Percentiles rank a stretch among this genome's conserved stretches.
These are phyloP conservation scores for Luehdorfia chinensis DNA, from an alignment of 1,140 invertebrate species.

Conservation along the genomic window DNA sequence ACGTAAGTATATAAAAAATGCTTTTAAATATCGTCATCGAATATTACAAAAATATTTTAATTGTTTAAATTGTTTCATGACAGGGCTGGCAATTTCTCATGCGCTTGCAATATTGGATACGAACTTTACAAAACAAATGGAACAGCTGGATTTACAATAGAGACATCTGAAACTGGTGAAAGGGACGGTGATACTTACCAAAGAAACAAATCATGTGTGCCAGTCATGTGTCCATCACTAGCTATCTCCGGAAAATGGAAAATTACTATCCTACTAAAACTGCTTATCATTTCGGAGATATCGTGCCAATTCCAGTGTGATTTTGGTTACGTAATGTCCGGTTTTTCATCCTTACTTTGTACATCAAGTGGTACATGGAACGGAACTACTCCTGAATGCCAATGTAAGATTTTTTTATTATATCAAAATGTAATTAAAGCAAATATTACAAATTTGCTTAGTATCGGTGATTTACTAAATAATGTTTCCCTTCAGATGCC, in stretches of 20 bases:
- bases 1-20: slow-evolving; percentile 64
- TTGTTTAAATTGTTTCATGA: slow-evolving; percentile 33
- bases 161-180: slow-evolving; percentile 89
- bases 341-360: slow-evolving; percentile 90
- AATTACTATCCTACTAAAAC: slow-evolving; percentile 90
- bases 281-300: slow-evolving; percentile 90
- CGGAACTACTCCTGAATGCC: slow-evolving; percentile 93
- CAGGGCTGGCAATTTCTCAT: slow-evolving; percentile 90
- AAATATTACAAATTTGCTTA: too few relatives aligned
- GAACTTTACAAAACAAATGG: slow-evolving; percentile 94
- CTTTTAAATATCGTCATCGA: slow-evolving; percentile 3
- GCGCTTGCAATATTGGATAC: slow-evolving; percentile 94
- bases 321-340: slow-evolving; percentile 95
- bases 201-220: slow-evolving; percentile 96
- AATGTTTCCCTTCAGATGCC: slow-evolving; percentile 81
- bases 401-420: slow-evolving; percentile 81
- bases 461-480: too few relatives aligned
- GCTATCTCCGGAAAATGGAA: slow-evolving; percentile 92
- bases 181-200: slow-evolving; percentile 93
- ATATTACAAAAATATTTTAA: not conserved
- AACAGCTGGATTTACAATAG: slow-evolving; percentile 92
- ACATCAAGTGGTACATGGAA: slow-evolving; percentile 96
- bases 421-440: not conserved
- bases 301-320: slow-evolving; percentile 93
- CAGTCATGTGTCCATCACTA: slow-evolving; percentile 91